A percentile compares a stretch with the other conserved stretches of the same genome.
These are phyloP conservation scores for Panagrolaimus sp. DNA, from an alignment of 1,140 invertebrate species.

Conservation along the genomic window DNA sequence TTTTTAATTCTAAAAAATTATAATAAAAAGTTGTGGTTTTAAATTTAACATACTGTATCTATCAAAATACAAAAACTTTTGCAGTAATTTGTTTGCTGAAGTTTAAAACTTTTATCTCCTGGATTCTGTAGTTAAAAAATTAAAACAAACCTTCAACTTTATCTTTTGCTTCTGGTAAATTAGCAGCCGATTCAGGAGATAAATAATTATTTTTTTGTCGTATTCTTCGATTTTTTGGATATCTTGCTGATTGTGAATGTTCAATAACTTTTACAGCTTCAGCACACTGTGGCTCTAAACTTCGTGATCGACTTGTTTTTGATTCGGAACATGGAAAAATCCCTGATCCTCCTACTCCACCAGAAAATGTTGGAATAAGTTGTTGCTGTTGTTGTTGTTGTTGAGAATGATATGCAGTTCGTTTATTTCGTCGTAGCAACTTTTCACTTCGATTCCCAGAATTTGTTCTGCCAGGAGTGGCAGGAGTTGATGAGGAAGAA, in stretches of 20 bases:
- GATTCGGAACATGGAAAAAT: background rate
- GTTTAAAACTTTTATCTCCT: background rate
- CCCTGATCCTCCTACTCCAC: background rate
- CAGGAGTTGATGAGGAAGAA: background rate
- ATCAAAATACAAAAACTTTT: too few relatives aligned
- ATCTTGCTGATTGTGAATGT: slow-evolving; percentile 3
- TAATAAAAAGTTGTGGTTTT: too few relatives aligned
- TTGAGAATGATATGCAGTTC: background rate
- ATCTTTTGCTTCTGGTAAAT: background rate
- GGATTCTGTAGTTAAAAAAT: too few relatives aligned
- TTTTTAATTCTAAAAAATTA: too few relatives aligned
- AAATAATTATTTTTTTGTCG: background rate
- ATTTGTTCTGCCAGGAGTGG: background rate
- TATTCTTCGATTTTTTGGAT: background rate
- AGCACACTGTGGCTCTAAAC: slow-evolving; percentile 3
- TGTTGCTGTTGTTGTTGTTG: background rate
- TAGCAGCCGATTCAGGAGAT: background rate
- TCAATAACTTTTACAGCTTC: slow-evolving; percentile 7
- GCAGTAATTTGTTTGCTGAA: too few relatives aligned
- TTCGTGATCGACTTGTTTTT: background rate
- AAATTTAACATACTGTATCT: too few relatives aligned
- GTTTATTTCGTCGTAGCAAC: slow-evolving; percentile 8
- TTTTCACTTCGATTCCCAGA: background rate
- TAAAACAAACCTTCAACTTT: background rate
- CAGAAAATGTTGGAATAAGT: background rate